These are phyloP conservation scores for Epirrhoe alternata DNA, from an alignment of 2,888 invertebrate species.

Conservation along the genomic window DNA sequence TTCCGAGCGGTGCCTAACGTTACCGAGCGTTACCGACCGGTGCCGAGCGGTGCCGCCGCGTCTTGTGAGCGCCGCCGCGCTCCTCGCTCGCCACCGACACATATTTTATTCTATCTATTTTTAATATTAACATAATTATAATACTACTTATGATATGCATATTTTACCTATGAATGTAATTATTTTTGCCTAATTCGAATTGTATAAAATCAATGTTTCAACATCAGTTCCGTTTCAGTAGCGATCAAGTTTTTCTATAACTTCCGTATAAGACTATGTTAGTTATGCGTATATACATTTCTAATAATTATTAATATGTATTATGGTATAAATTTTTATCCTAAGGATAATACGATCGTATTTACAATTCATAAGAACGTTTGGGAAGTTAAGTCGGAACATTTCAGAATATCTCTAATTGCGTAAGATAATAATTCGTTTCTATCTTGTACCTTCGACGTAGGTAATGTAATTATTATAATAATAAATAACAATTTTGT, in stretches of 20 bases:
- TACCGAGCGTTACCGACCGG: not conserved
- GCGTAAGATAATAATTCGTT: slow-evolving; percentile 83
- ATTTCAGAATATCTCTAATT: slow-evolving; percentile 83
- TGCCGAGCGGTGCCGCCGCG: slow-evolving; percentile 10
- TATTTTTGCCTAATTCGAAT: slow-evolving; percentile 84
- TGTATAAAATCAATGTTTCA: slow-evolving; percentile 83
- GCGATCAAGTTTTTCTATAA: slow-evolving; percentile 79
- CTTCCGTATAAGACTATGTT: slow-evolving; percentile 83
- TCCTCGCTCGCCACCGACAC: slow-evolving; percentile 81
- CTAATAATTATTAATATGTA: slow-evolving; percentile 83
- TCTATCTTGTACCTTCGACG: slow-evolving; percentile 83
- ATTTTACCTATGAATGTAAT: slow-evolving; percentile 84
- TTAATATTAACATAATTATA: slow-evolving; percentile 84
- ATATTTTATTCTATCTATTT: slow-evolving; percentile 85
- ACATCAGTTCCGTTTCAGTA: slow-evolving; percentile 80
- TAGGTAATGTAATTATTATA: slow-evolving; percentile 85
- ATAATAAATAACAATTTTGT: slow-evolving; percentile 77
- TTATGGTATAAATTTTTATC: slow-evolving; percentile 83
- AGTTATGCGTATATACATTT: slow-evolving; percentile 84
- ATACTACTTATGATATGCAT: slow-evolving; percentile 80
- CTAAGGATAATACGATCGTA: slow-evolving; percentile 83
- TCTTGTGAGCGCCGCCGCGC: slow-evolving; percentile 56
- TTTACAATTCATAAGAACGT: slow-evolving; percentile 80
- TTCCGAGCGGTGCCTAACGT: not conserved
- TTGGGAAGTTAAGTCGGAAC: slow-evolving; percentile 79